Conservation (phyloP, 1,140 invertebrate species). For the Leptinotarsa undecemlineata region DNA sequence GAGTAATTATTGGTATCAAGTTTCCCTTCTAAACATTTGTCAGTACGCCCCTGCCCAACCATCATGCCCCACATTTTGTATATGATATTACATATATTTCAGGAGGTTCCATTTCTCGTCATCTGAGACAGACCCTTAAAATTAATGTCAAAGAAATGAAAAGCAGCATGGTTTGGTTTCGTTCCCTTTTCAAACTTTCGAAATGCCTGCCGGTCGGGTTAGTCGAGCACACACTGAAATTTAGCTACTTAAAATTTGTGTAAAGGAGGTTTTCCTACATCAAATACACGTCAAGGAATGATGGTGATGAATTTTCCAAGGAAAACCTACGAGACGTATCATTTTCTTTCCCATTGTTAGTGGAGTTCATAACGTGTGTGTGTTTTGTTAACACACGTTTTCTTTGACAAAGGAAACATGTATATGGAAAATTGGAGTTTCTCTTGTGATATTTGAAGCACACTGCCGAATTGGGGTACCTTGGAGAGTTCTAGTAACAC, state of each 20-base stretch:
- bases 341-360: not conserved
- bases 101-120: not conserved
- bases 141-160: slow-evolving; percentile 6
- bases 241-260: slow-evolving; percentile 6
- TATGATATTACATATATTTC: not conserved
- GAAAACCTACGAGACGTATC: not conserved
- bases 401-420: not conserved
- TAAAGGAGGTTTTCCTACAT: not conserved
- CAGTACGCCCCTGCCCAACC: too few species aligned
- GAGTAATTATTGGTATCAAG: too few species aligned
- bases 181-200: not conserved
- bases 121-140: slow-evolving; percentile 1
- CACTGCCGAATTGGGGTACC: too few species aligned
- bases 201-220: not conserved
- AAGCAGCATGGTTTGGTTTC: not conserved
- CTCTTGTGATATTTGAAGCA: not conserved
- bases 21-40: too few species aligned
- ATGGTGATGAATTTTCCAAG: not conserved
- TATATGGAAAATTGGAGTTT: not conserved
- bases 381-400: not conserved
- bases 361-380: not conserved
- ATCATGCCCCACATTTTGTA: not conserved
- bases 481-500: too few species aligned
- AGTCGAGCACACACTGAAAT: slow-evolving; percentile 2
- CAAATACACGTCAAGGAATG: slow-evolving; percentile 5